Evolutionary conservation across 2,888 invertebrate species (phyloP), one percentile per base, ranked within the genome.

Genomic region (Leptopterna dolabrata): DNA sequence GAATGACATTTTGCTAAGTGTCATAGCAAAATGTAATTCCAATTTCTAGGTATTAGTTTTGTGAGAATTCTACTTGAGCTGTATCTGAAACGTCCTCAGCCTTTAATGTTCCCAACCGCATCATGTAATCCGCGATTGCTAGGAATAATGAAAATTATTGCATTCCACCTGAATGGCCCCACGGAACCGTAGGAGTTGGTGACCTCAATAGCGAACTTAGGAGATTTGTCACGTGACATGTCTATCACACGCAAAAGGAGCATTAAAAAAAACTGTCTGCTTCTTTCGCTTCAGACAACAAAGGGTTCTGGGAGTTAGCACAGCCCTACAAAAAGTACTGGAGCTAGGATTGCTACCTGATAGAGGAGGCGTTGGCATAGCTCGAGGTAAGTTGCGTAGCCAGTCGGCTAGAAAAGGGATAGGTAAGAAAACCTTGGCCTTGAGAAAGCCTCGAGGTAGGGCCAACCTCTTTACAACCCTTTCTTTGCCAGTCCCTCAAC

Each of bases 301-400:
- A 63, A 63, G 24, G 63, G 19, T 19, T 63, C 63, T 19, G 11
- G 13, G 63, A 63, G 63, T 63, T 63, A 24, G 63, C 24, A 24
- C 63, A 63, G 63, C 19, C 63, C 63, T 63, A 63, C 63, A 63
- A 63, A 63, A 27, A 19, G n/a, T n/a, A 19, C 11, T 13, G 16
- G 6, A n/a, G 55, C 6, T 19, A 24, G n/a, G 63, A n/a, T 14
- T 4, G 16, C 51, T 63, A 63, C 63, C 63, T 63, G 63, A 63
- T 63, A 24, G 24, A 24, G 63, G 63, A 63, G 63, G 63, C 63
- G 63, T 24, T 63, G 63, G 73, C 73, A 41, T 73, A 73, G 43
- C 78, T 45, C 78, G 41, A 78, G 78, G 45, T 78, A 78, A 78
- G 78, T 78, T 78, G 78, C 43, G 78, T 78, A 78, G 78, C 78